Evolutionary conservation across 1,140 invertebrate genomes (phyloP), one percentile per base, ranked within the genome.

Genomic region (Idris sp.): DNA sequence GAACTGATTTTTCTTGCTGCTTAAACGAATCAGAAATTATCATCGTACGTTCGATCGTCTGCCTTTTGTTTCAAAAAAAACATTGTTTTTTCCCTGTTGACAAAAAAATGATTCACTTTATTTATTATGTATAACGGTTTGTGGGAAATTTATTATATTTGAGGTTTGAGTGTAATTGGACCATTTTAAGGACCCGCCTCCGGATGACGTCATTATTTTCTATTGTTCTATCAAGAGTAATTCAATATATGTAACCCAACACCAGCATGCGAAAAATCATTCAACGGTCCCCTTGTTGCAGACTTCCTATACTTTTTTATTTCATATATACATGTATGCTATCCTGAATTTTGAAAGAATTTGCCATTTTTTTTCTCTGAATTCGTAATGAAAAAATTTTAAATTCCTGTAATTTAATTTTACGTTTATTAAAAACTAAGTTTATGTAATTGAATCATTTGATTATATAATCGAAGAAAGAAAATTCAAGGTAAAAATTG

Each of bases 1-100:
- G 59, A 73, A 73, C 59, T 53, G 69, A 73, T 65, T 73, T 59
- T 73, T 73, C 51, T 61, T 54, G 38, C 40, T 25, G 41, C 53
- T 13, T 56, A 56, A 72, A 56, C 56, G 49, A 62, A 62, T 72
- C 56, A 46, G 28, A 62, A 56, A 48, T 72, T 72, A 69, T 61
- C 54, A 40, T 53, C 38, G 46, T 11, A 58, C 54, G 46, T 53
- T 69, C 46, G 53, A 69, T 59, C 54, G 30, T n/a, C n/a, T n/a
- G 31, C 10, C 44, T 49, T 68, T 68, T 68, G 64, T 68, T 68
- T 67, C n/a, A n/a, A n/a, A n/a, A n/a, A n/a, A n/a, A n/a, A n/a
- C n/a, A n/a, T n/a, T n/a, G n/a, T n/a, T n/a, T n/a, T n/a, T n/a
- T 22, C 19, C 19, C 19, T 22, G 19, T 22, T 6, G 6, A 22